These are phyloP conservation scores for Caloenas nicobarica DNA, from an alignment of 2,113 vertebrate species.

Conservation along the genomic window DNA sequence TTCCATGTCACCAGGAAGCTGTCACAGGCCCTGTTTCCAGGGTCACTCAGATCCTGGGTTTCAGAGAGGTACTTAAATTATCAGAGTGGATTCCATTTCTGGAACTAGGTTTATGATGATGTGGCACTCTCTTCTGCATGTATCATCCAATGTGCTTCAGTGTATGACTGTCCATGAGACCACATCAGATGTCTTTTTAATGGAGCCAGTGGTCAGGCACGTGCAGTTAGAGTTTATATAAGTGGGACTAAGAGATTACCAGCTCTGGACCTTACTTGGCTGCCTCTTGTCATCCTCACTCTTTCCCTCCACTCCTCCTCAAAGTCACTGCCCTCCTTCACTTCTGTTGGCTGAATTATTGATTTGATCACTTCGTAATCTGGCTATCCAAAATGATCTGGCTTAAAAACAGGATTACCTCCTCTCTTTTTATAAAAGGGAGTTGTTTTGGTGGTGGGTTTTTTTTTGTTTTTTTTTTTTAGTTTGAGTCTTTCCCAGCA, in stretches of 20 bases:
- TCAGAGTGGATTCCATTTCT: not conserved
- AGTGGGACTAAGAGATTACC: not conserved
- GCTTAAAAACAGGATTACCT: not conserved
- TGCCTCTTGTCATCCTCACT: not conserved
- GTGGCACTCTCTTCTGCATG: not conserved
- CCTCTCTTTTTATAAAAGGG: not conserved
- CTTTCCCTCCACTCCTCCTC: not conserved
- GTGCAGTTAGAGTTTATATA: not conserved
- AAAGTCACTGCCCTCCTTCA: not conserved
- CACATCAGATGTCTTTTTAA: not conserved
- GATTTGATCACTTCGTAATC: not conserved
- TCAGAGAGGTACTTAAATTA: not conserved
- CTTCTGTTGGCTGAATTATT: not conserved
- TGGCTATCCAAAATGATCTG: not conserved
- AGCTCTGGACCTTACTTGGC: not conserved
- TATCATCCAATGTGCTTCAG: fast-evolving
- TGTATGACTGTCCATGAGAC: not conserved
- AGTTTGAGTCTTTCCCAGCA: not conserved
- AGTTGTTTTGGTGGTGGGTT: no score
- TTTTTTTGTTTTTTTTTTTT: not conserved
- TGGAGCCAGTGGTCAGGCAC: not conserved
- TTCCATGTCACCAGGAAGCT: not conserved
- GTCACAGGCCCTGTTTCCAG: not conserved
- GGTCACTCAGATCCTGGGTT: not conserved
- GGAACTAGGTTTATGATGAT: not conserved